Conservation (phyloP, 2,888 invertebrate genomes). For the Napeogenes inachia region DNA sequence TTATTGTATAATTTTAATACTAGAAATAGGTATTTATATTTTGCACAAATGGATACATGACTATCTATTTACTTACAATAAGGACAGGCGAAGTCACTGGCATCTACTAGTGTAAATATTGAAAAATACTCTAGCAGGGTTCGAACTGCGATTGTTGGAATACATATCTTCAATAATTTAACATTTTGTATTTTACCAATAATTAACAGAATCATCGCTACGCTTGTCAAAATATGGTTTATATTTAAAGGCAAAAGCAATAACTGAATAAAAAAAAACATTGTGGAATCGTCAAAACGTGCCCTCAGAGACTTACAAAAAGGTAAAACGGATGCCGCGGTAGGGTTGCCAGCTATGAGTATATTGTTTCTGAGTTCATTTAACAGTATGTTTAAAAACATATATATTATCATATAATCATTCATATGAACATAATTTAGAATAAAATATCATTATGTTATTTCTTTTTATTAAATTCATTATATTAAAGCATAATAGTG, state of each 20-base stretch:
- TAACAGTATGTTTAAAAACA: neutral
- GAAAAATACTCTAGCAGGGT: neutral
- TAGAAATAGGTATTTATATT: too few species aligned
- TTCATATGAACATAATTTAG: too few species aligned
- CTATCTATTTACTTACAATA: too few species aligned
- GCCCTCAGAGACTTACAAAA: slow-evolving; percentile 36
- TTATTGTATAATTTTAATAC: too few species aligned
- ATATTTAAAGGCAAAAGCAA: slow-evolving; percentile 21
- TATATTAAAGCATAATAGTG: too few species aligned
- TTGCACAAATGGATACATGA: too few species aligned
- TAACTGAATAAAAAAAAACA: slow-evolving; percentile 29
- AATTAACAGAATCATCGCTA: slow-evolving; percentile 13
- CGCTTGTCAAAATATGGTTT: slow-evolving; percentile 18
- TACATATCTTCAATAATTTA: too few species aligned
- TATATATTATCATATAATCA: too few species aligned
- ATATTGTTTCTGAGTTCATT: neutral
- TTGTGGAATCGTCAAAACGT: slow-evolving; percentile 47
- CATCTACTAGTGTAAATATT: too few species aligned
- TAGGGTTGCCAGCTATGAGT: slow-evolving; percentile 19
- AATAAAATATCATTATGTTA: too few species aligned
- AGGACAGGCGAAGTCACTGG: too few species aligned
- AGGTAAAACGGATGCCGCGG: slow-evolving; percentile 23
- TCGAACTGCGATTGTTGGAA: neutral
- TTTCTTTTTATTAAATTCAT: too few species aligned
- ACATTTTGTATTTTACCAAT: slow-evolving; percentile 6